These are phyloP conservation scores for Panagrolaimus sp. DNA, from an alignment of 1,140 invertebrate species.

Conservation along the genomic window DNA sequence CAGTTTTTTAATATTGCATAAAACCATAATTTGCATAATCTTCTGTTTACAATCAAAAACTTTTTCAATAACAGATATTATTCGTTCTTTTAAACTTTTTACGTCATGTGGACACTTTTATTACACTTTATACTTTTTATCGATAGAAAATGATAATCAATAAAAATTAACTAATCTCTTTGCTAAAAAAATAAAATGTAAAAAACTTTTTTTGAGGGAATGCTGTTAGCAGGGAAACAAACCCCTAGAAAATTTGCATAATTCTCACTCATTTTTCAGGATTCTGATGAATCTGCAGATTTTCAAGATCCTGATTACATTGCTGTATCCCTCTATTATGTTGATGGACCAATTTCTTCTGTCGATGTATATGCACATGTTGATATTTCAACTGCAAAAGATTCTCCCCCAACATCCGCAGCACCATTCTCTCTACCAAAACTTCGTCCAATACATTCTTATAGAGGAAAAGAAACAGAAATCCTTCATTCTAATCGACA, in stretches of 20 bases:
- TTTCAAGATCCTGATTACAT: conserved; percentile 30
- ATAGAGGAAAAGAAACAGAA: conserved; percentile 37
- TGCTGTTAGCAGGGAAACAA: no score
- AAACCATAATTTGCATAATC: no score
- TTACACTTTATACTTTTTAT: no score
- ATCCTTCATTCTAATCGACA: conserved; percentile 21
- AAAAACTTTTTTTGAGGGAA: no score
- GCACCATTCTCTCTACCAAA: neutral
- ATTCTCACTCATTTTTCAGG: neutral
- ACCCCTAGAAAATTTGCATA: neutral
- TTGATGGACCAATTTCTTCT: conserved; percentile 36
- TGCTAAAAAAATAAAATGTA: no score
- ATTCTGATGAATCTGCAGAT: conserved; percentile 4
- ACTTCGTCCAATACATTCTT: neutral
- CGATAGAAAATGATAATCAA: no score
- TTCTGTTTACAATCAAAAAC: no score
- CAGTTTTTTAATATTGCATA: no score
- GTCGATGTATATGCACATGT: conserved; percentile 11
- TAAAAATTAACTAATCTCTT: no score
- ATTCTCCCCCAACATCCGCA: neutral
- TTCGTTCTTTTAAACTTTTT: no score
- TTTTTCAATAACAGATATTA: no score
- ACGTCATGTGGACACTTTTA: no score
- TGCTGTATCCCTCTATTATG: conserved; percentile 41
- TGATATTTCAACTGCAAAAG: neutral